These are phyloP conservation scores for Helarctos malayanus DNA, from an alignment of 2,797 vertebrate species.

Conservation along the genomic window DNA sequence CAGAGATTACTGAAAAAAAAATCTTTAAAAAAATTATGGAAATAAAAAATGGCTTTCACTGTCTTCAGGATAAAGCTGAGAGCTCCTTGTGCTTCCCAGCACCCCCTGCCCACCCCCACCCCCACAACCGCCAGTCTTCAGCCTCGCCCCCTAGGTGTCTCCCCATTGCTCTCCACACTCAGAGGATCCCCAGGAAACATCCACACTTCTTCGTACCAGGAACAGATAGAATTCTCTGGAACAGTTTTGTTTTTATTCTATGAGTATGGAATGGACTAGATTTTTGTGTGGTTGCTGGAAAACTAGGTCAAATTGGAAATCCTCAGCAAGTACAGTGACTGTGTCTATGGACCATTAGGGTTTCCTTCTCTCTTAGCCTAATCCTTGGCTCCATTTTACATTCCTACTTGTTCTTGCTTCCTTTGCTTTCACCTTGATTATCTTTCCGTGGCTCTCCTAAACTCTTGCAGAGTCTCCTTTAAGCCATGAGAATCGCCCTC, in stretches of 20 bases:
- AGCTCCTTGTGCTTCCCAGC: background rate
- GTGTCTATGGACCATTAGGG: fast-evolving
- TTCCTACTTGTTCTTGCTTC: background rate
- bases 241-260: background rate
- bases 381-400: background rate
- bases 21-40: background rate
- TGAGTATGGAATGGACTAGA: background rate
- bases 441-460: background rate
- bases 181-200: background rate
- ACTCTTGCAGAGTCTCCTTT: background rate
- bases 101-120: fast-evolving
- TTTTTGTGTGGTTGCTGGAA: background rate
- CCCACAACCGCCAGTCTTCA: background rate
- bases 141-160: too few species aligned
- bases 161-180: background rate
- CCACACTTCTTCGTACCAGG: background rate
- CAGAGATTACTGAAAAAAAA: background rate
- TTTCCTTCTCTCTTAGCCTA: background rate
- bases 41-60: background rate
- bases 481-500: background rate
- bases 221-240: background rate
- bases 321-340: background rate
- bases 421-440: background rate
- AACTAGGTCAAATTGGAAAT: background rate
- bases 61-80: background rate